Evolutionary conservation across 2,113 vertebrate genomes (phyloP).

Genomic region (Conger conger): DNA sequence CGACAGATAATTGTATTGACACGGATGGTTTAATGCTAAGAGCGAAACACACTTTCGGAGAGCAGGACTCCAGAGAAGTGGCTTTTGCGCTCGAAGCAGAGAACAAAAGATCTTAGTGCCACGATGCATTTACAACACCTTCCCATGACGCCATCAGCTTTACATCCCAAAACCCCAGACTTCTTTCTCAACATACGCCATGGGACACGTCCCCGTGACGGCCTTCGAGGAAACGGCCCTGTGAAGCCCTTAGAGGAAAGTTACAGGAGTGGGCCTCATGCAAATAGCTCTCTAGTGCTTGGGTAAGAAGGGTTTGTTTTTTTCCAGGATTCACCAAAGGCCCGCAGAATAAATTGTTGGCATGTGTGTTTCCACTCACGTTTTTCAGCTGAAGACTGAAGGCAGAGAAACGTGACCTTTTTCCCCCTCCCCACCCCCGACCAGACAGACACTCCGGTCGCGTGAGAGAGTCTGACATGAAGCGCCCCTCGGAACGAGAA

Average conservation of each 20-base stretch:
- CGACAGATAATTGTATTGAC: no score
- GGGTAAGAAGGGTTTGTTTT: neutral
- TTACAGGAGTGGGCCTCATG: neutral
- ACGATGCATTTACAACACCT: no score
- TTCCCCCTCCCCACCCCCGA: neutral
- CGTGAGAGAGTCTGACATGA: neutral
- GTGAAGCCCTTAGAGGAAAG: neutral
- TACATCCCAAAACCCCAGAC: neutral
- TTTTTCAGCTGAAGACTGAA: neutral
- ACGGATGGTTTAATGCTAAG: no score
- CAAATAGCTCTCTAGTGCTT: neutral
- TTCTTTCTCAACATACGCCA: neutral
- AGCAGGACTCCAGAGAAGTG: no score
- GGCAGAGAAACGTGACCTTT: neutral
- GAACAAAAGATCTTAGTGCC: no score
- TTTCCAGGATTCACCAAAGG: neutral
- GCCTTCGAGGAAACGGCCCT: neutral
- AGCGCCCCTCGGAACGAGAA: neutral
- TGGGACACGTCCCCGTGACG: neutral
- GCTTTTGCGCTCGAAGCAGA: no score
- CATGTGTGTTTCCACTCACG: neutral
- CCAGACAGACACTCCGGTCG: neutral
- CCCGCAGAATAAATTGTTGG: neutral
- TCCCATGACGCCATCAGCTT: neutral
- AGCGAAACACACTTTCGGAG: no score